Percentiles rank a stretch among this genome's conserved stretches.
Conservation (phyloP, 2,113 vertebrate species). For the Ageneiosus marmoratus region DNA sequence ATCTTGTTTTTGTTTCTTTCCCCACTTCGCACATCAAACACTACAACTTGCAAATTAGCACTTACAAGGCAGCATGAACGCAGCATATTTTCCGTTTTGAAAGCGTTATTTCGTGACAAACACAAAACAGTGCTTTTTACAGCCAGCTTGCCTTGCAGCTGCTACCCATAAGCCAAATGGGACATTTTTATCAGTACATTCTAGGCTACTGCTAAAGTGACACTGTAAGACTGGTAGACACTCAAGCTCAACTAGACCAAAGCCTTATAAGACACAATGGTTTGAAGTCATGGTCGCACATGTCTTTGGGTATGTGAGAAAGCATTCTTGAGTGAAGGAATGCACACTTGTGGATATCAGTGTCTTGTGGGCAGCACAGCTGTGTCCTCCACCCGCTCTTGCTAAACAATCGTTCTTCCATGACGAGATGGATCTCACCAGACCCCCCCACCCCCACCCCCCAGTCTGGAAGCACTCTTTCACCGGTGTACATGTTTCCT, state of each 20-base stretch:
- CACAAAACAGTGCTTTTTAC: neutral
- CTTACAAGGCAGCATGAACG: too few species aligned
- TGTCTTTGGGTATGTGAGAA: neutral
- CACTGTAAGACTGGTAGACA: neutral
- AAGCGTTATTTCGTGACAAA: neutral
- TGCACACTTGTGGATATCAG: slow-evolving; percentile 25
- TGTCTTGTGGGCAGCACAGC: slow-evolving; percentile 63
- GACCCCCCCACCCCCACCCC: too few species aligned
- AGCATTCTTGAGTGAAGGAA: slow-evolving; percentile 4
- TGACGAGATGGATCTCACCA: slow-evolving; percentile 68
- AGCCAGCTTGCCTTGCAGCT: neutral
- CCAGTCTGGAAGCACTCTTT: slow-evolving; percentile 64
- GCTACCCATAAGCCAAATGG: neutral
- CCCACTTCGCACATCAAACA: neutral
- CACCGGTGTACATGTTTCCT: too few species aligned
- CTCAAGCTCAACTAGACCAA: neutral
- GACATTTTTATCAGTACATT: neutral
- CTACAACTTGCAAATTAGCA: too few species aligned
- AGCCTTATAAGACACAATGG: neutral
- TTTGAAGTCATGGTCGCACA: neutral
- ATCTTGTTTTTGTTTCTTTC: neutral
- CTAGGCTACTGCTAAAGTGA: neutral
- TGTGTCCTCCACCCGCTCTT: slow-evolving; percentile 66
- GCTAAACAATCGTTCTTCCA: slow-evolving; percentile 63
- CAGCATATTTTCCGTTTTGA: too few species aligned